phyloP scores from a whole-genome alignment of 1,140 invertebrate genomes.

The Zaprionus taronus region DNA sequence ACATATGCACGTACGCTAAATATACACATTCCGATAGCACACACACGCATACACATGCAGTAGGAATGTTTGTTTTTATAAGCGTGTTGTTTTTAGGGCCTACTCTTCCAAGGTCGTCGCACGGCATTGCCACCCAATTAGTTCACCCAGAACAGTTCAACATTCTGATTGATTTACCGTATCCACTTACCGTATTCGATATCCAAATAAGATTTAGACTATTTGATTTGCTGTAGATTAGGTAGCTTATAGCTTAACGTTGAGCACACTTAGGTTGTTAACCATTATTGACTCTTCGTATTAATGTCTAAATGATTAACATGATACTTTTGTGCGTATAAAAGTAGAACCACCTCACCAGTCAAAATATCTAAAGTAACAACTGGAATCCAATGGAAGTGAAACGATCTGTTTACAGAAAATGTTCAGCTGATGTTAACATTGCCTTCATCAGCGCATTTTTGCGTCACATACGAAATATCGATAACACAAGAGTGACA shows the following conservation, averaged over 20 bases:
- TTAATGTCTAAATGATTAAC: conserved; percentile 24
- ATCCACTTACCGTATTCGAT: conserved; percentile 22
- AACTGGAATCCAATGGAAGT: conserved; percentile 15
- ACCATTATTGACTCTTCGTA: conserved; percentile 31
- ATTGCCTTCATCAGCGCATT: background rate
- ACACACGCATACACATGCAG: conserved; percentile 5
- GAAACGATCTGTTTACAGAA: conserved; percentile 21
- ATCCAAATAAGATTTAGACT: conserved; percentile 14
- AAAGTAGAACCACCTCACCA: conserved; percentile 33
- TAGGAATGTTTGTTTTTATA: conserved; percentile 43
- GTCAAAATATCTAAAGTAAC: conserved; percentile 13
- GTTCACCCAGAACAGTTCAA: conserved; percentile 35
- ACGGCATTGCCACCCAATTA: conserved; percentile 53
- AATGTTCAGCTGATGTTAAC: conserved; percentile 1
- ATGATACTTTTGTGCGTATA: conserved; percentile 25
- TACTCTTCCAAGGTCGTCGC: conserved; percentile 54
- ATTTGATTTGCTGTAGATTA: background rate
- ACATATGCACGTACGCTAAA: background rate
- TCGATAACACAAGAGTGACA: background rate
- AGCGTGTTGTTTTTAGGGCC: conserved; percentile 46
- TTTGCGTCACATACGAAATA: conserved; percentile 6
- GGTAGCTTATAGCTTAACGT: conserved; percentile 1
- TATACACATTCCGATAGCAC: conserved; percentile 33
- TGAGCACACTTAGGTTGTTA: background rate
- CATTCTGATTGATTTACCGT: conserved; percentile 21